These are phyloP conservation scores for Corythoichthys intestinalis DNA, from an alignment of 2,113 vertebrate species.

Conservation along the genomic window DNA sequence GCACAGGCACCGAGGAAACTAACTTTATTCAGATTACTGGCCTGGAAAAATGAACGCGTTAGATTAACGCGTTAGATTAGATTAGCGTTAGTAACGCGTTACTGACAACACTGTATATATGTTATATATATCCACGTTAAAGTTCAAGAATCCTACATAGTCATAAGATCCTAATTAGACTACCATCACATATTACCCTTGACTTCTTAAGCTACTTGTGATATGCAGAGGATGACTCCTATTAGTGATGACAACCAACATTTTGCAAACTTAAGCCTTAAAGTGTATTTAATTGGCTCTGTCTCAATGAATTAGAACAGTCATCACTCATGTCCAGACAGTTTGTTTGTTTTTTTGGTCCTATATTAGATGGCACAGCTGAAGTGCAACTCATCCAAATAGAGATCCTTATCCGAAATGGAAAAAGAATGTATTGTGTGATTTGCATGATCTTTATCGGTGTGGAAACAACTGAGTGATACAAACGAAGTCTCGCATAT, in stretches of 20 bases:
- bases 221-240: neutral
- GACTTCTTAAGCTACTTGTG: neutral
- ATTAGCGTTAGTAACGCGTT: too few species aligned
- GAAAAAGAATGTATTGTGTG: neutral
- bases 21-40: too few species aligned
- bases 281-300: neutral
- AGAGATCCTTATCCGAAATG: neutral
- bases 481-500: slow-evolving; percentile 9
- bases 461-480: slow-evolving; percentile 3
- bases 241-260: neutral
- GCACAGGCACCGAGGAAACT: too few species aligned
- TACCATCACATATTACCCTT: neutral
- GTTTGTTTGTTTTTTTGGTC: neutral
- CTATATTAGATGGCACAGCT: neutral
- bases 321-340: neutral
- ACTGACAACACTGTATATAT: too few species aligned
- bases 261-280: neutral
- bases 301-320: neutral
- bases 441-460: neutral
- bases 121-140: too few species aligned
- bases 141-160: too few species aligned
- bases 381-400: neutral
- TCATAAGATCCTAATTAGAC: neutral
- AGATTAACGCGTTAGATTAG: too few species aligned
- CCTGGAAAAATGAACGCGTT: too few species aligned